Percentiles rank a stretch among this genome's conserved stretches.
These are phyloP conservation scores for Phyllotreta striolata DNA, from an alignment of 2,888 invertebrate species.

Conservation along the genomic window DNA sequence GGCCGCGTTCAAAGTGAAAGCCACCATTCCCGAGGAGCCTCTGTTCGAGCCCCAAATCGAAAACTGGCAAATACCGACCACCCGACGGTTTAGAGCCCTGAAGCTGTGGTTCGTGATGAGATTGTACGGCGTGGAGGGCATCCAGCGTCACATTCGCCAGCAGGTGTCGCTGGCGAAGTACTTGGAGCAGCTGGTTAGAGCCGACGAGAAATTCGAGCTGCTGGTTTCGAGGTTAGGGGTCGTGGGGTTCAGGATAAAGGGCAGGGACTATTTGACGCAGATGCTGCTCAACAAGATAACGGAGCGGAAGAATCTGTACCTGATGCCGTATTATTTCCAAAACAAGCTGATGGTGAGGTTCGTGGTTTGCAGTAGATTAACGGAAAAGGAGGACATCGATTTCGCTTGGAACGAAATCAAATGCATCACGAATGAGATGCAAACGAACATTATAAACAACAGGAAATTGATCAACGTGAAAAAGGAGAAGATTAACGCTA, in stretches of 20 bases:
- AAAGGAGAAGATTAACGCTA: conserved; percentile 19
- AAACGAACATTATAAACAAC: background rate
- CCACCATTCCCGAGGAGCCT: conserved; percentile 32
- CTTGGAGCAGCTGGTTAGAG: conserved; percentile 75
- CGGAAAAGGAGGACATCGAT: conserved; percentile 74
- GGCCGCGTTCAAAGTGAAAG: conserved; percentile 81
- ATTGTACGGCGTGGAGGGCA: conserved; percentile 80
- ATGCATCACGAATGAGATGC: conserved; percentile 25
- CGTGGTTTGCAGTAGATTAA: conserved; percentile 79
- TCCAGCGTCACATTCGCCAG: conserved; percentile 79
- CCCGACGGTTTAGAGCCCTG: conserved; percentile 85
- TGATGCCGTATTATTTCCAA: conserved; percentile 78
- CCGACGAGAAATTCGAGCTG: conserved; percentile 82
- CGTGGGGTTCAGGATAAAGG: conserved; percentile 89
- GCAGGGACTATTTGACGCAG: conserved; percentile 70
- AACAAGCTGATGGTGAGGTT: conserved; percentile 79
- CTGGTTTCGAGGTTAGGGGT: conserved; percentile 66
- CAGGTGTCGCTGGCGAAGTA: conserved; percentile 78
- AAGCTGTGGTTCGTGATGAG: conserved; percentile 95
- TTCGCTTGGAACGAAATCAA: conserved; percentile 68
- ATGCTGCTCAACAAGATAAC: conserved; percentile 76
- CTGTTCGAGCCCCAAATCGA: conserved; percentile 77
- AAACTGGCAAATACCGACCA: conserved; percentile 91
- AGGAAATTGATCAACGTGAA: conserved; percentile 1
- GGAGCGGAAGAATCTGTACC: conserved; percentile 78